Conservation (phyloP, 2,888 invertebrate species). For the Diadegma fenestrale region DNA sequence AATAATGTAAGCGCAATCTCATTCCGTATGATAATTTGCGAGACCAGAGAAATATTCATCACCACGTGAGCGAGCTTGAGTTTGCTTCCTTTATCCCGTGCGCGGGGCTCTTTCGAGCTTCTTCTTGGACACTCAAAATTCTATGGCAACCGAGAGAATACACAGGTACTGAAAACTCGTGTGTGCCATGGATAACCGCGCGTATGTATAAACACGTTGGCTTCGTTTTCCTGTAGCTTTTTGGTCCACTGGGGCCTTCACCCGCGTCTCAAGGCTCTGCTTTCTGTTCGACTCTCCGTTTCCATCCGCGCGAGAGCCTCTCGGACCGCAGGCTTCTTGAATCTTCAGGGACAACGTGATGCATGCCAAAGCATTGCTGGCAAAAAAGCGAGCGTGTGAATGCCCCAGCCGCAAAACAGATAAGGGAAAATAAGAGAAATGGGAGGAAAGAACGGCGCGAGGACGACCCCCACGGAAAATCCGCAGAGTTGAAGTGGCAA, state of each 20-base stretch:
- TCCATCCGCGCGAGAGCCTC: conserved; percentile 62
- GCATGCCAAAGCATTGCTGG: conserved; percentile 78
- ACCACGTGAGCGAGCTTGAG: conserved; percentile 73
- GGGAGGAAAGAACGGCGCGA: conserved; percentile 54
- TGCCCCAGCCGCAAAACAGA: conserved; percentile 51
- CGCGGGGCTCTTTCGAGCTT: conserved; percentile 60
- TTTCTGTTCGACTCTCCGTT: conserved; percentile 55
- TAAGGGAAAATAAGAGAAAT: conserved; percentile 69
- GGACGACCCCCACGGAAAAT: conserved; percentile 67
- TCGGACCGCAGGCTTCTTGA: conserved; percentile 68
- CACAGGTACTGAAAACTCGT: conserved; percentile 20
- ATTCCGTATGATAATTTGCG: conserved; percentile 82
- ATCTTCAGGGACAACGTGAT: conserved; percentile 74
- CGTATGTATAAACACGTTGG: conserved; percentile 51
- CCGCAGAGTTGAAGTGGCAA: conserved; percentile 41
- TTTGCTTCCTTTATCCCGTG: conserved; percentile 63
- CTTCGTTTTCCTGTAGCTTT: conserved; percentile 65
- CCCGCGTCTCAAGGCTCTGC: conserved; percentile 69
- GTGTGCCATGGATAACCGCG: conserved; percentile 41
- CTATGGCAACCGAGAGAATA: conserved; percentile 46
- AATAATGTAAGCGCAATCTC: conserved; percentile 83
- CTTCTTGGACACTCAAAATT: conserved; percentile 65
- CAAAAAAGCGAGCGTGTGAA: conserved; percentile 52
- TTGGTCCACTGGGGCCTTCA: conserved; percentile 68
- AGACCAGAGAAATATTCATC: conserved; percentile 82